Evolutionary conservation across 2,888 invertebrate species (phyloP).

Genomic region (Oxycera nigricornis): DNA sequence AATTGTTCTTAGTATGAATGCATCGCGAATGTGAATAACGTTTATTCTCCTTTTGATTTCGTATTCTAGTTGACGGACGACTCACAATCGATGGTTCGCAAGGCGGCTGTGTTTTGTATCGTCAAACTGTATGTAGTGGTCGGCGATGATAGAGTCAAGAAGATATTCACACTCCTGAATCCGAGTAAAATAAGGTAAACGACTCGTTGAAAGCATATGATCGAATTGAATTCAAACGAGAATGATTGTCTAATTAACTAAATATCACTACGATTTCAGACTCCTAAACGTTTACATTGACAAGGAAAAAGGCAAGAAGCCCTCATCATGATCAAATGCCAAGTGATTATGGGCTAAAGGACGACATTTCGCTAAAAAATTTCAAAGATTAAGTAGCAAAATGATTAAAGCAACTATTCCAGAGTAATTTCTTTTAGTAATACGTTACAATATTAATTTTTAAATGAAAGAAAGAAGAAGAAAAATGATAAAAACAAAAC

Average conservation of each 20-base stretch:
- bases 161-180: constrained; percentile 80
- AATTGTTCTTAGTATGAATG: neutral
- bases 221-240: neutral
- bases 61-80: constrained; percentile 92
- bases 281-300: constrained; percentile 53
- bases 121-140: constrained; percentile 90
- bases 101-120: constrained; percentile 97
- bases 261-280: constrained; percentile 46
- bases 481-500: neutral
- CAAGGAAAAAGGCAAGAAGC: constrained; percentile 50
- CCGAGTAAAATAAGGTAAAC: constrained; percentile 80
- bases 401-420: constrained; percentile 52
- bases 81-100: constrained; percentile 88
- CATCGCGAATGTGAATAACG: neutral
- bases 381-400: constrained; percentile 50
- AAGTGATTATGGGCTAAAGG: constrained; percentile 54
- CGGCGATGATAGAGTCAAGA: constrained; percentile 84
- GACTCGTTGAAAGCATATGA: neutral
- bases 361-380: constrained; percentile 52
- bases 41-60: constrained; percentile 48
- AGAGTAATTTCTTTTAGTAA: constrained; percentile 48
- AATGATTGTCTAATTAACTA: neutral
- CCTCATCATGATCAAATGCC: constrained; percentile 53
- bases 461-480: constrained; percentile 8
- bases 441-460: neutral